Conservation (phyloP, 2,797 vertebrate species). For the Oophaga sylvatica region DNA sequence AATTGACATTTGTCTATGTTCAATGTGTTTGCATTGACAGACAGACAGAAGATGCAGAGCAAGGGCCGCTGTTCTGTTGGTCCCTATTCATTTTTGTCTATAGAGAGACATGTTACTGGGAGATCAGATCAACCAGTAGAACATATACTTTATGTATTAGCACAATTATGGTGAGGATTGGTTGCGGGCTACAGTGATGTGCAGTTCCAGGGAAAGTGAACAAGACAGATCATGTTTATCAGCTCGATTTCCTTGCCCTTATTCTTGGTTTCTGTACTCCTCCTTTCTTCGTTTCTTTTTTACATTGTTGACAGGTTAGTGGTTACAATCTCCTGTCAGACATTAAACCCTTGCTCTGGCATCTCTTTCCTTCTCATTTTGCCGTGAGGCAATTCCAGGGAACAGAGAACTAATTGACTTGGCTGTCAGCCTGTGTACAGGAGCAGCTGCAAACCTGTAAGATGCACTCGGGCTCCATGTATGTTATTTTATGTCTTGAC, state of each 20-base stretch:
- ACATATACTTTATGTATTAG: not conserved
- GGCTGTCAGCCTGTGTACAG: not conserved
- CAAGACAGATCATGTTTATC: not conserved
- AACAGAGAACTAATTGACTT: not conserved
- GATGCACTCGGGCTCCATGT: not conserved
- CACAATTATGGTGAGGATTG: not conserved
- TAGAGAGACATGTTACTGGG: too few relatives aligned
- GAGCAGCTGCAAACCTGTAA: not conserved
- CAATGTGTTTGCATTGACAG: too few relatives aligned
- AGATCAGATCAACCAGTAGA: too few relatives aligned
- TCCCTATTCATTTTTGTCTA: too few relatives aligned
- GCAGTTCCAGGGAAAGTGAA: not conserved
- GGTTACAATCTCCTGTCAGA: not conserved
- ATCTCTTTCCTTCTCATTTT: not conserved
- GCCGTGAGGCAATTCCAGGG: not conserved
- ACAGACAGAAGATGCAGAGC: too few relatives aligned
- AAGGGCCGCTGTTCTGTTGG: too few relatives aligned
- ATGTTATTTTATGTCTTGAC: not conserved
- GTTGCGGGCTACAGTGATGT: not conserved
- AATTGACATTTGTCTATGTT: too few relatives aligned
- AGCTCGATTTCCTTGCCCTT: not conserved
- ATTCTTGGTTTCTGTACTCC: not conserved
- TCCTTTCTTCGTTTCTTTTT: too few relatives aligned
- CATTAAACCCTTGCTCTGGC: not conserved
- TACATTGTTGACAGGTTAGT: not conserved